A percentile compares a stretch with the other conserved stretches of the same genome.
Evolutionary conservation across 2,888 invertebrate genomes (phyloP).

Genomic region (Melieria crassipennis): DNA sequence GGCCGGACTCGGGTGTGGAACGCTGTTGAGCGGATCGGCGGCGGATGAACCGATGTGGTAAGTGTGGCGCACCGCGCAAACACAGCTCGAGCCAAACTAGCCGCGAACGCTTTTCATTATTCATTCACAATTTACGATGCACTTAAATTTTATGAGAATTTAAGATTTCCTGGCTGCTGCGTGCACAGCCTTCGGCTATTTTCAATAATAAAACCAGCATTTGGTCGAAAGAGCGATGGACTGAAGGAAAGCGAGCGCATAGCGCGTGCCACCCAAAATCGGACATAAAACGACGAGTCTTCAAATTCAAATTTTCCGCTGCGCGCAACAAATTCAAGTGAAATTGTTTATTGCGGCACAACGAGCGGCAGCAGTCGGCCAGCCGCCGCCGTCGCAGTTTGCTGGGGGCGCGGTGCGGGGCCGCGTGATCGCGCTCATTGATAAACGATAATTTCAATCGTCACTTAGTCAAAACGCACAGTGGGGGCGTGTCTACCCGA

Average conservation of each 20-base stretch:
- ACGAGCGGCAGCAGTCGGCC: too few species aligned
- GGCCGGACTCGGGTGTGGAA: too few species aligned
- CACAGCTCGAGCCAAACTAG: background rate
- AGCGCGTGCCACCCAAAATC: too few species aligned
- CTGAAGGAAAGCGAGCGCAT: too few species aligned
- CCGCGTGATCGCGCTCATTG: constrained; percentile 4
- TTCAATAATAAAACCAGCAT: background rate
- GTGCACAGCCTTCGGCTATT: background rate
- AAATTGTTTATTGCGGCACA: too few species aligned
- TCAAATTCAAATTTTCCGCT: background rate
- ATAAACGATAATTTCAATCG: constrained; percentile 32
- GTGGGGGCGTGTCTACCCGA: constrained; percentile 30
- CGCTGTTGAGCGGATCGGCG: too few species aligned
- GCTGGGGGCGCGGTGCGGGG: background rate
- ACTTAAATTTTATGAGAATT: constrained; percentile 58
- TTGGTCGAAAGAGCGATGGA: too few species aligned
- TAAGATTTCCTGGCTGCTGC: constrained; percentile 51
- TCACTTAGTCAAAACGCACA: constrained; percentile 29
- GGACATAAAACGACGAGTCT: too few species aligned
- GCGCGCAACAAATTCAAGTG: background rate
- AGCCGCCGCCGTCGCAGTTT: too few species aligned
- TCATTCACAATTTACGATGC: constrained; percentile 50
- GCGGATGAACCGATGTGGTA: too few species aligned
- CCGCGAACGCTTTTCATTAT: background rate
- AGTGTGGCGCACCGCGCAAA: too few species aligned